Base-by-base conservation (phyloP, 1,140 invertebrate species). In the Apis florea region DNA sequence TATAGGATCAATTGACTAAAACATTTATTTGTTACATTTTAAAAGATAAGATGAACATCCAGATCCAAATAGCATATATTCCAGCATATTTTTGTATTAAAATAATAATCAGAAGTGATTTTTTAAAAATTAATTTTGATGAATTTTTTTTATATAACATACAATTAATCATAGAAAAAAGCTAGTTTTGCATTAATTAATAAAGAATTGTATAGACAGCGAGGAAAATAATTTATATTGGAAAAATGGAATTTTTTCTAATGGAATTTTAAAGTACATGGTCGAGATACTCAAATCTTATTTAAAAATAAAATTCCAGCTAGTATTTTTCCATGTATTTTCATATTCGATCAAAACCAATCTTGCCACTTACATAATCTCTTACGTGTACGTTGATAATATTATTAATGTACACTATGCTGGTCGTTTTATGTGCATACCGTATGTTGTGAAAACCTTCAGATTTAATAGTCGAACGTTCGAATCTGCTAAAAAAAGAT, bases 341-440 rank as follows among this genome's bases (percentile, higher is more conserved):
- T 19, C 67, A 51, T 15, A 49, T 51, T 24, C 40, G 4, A 69
- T 51, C 67, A 4, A 49, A 49, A 69, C 67, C 11, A 47, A 69
- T 69, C 67, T 40, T 26, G 26, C 51, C 17, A 13, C 24, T 71
- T 71, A 71, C n/a, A n/a, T 71, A 71, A 71, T 54, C 69, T 54
- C 17, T 21, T 71, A 31, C 51, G 69, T 56, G 15, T 31, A 40
- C 24, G 53, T 40, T n/a, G 24, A 54, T 71, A 71, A 71, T 71
- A n/a, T 71, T 71, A 31, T 71, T 71, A 31, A 31, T 40, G 69
- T 71, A 56, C 11, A 56, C 24, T 21, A 10, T 56, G 10, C 15
- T 26, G 53, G 6, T 40, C 19, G 19, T 56, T 70, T 71, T 21
- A n/a, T 1, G n/a, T 11, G 31, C 51, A 9, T 53, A 26, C 24